These are phyloP conservation scores for Diachrysia chrysitis DNA, from an alignment of 2,888 invertebrate genomes.

Conservation along the genomic window DNA sequence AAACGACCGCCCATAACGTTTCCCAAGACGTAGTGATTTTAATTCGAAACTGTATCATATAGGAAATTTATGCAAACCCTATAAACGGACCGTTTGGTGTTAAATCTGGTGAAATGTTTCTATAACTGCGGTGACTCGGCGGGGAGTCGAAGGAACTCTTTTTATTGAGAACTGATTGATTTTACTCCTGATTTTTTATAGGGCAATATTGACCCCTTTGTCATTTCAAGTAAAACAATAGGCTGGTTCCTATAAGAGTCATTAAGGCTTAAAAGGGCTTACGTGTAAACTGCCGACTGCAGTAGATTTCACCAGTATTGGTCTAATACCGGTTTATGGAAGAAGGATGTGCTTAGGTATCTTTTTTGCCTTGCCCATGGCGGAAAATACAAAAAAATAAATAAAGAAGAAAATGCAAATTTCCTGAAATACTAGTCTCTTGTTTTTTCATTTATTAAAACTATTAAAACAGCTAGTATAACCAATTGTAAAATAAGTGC, in stretches of 20 bases:
- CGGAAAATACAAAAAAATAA: too few relatives aligned
- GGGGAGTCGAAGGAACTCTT: conserved; percentile 52
- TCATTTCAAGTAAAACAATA: background rate
- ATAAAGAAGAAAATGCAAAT: too few relatives aligned
- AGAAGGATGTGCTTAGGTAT: too few relatives aligned
- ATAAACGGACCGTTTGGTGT: conserved; percentile 62
- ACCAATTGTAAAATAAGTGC: too few relatives aligned
- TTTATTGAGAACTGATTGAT: conserved; percentile 23
- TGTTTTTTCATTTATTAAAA: too few relatives aligned
- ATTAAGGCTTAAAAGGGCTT: background rate
- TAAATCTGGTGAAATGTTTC: conserved; percentile 61
- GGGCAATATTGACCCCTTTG: conserved; percentile 4
- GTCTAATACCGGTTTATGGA: too few relatives aligned
- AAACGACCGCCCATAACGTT: conserved; percentile 74
- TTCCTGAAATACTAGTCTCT: too few relatives aligned
- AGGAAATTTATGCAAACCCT: conserved; percentile 78
- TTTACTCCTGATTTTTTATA: too few relatives aligned
- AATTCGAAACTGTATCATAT: conserved; percentile 52
- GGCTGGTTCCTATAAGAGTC: background rate
- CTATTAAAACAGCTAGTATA: too few relatives aligned
- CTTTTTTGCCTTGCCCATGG: too few relatives aligned
- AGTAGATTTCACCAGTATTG: too few relatives aligned
- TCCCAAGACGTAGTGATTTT: conserved; percentile 71
- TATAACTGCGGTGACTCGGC: conserved; percentile 55
- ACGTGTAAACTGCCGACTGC: too few relatives aligned